Base-by-base conservation (phyloP, 23 tunicate genomes). In the Pegea sp. region DNA sequence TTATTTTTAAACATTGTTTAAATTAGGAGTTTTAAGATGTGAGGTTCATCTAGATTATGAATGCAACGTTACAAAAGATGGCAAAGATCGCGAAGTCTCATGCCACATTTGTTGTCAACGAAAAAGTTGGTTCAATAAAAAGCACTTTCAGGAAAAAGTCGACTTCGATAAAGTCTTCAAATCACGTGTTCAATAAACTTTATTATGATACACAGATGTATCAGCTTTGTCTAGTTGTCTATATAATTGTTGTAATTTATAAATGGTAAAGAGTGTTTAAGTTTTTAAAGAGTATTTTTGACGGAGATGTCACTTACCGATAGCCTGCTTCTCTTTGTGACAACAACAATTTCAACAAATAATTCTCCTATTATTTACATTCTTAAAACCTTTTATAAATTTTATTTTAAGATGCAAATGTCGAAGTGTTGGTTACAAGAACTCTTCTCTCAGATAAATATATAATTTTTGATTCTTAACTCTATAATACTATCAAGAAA, bases 291-390 rank as follows among this genome's bases (percentile, higher is more conserved):
- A 50, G 44, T 1, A 44, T 32, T 29, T 81, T 73, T 53, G 61
- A 60, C 49, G 56, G 71, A 23, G 58, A 33, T 16, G 66, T 69
- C 0, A 76, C 69, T 48, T 57, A 55, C 63, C 34, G 64, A 1
- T 67, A 74, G 30, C 96, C 96, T 2, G 96, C 88, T 4, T 75
- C 87, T 16, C 78, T 88, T 3, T 87, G 96, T 57, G 88, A 87
- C 29, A 66, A 77, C 23, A 69, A 28, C 58, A 65, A 75, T 22
- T 79, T 79, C 72, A 26, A n/a, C n/a, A n/a, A n/a, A n/a, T n/a
- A n/a, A n/a, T n/a, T n/a, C n/a, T n/a, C n/a, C n/a, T n/a, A n/a
- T n/a, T n/a, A n/a, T n/a, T n/a, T n/a, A n/a, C n/a, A n/a, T n/a
- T n/a, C n/a, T n/a, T n/a, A n/a, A n/a, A n/a, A n/a, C n/a, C n/a